Base-by-base conservation (phyloP, 2,888 invertebrate species). In the Acrobasis repandana region DNA sequence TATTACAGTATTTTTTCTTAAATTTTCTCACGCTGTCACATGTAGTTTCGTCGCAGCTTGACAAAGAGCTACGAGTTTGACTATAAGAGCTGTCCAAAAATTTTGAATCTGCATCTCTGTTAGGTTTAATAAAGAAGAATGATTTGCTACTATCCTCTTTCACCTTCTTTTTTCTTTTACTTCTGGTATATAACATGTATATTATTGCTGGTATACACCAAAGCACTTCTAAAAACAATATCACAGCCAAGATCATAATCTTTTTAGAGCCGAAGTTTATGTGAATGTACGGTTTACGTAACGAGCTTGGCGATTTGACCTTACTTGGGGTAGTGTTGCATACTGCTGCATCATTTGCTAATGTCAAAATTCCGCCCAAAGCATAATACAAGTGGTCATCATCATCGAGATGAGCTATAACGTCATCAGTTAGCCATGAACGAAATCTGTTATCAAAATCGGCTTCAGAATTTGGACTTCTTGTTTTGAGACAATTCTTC, bases 351-450 rank as follows among this genome's bases (percentile, higher is more conserved):
- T 63, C 76, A 64, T 87, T 85, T 1, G 84, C 64, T 58, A 90
- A 69, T 16, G 86, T 77, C 0, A 93, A 76, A 1, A 94, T 85
- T 65, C 88, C 88, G 4, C 91, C 92, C 9, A 94, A 86, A 4
- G 89, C 94, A 4, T 94, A 84, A 70, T 95, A 95, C 69, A 95
- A 90, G 62, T 92, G 88, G 9, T 94, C 94, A 69, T 95, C 94
- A 56, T 87, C 86, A 57, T 86, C 86, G 16, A 95, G 84, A 73
- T 93, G 94, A 0, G 93, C 93, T 9, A 89, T 69, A 2, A 94
- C 83, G 18, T 90, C 85, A n/a, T 76, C 73, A 18, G 79, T 71
- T 1, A 95, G 80, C 94, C 95, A 95, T 0, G 78, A 67, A 65
- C 92, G 93, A 48, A 94, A 90, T 62, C 89, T 87, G 15, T 82